Evolutionary conservation across 2,113 vertebrate genomes (phyloP).

Genomic region (Myocastor coypus): DNA sequence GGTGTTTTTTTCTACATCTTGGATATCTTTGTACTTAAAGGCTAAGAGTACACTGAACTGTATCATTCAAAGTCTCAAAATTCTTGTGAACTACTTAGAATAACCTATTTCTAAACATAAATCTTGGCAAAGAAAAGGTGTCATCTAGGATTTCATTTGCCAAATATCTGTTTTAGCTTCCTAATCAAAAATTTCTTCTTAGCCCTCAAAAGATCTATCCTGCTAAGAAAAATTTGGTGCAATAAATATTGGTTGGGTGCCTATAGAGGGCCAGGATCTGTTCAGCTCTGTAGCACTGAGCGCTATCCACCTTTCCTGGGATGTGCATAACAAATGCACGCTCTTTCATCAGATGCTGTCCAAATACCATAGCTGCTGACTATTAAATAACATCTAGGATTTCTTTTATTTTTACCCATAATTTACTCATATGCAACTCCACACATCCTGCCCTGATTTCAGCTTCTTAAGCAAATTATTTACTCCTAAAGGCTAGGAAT

Average conservation of each 20-base stretch:
- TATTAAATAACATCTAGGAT: neutral
- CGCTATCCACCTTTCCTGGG: neutral
- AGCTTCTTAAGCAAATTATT: neutral
- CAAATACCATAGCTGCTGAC: neutral
- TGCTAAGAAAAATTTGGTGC: neutral
- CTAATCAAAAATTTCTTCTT: neutral
- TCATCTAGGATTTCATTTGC: neutral
- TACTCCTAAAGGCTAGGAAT: neutral
- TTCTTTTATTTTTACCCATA: neutral
- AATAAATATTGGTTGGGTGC: neutral
- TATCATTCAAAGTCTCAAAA: conserved; percentile 2
- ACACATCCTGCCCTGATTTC: neutral
- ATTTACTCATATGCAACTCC: neutral
- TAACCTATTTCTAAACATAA: neutral
- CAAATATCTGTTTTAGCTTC: conserved; percentile 11
- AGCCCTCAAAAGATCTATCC: neutral
- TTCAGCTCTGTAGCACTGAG: neutral
- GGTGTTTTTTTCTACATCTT: neutral
- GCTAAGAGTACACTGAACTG: neutral
- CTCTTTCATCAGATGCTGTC: neutral
- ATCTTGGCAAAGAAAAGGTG: neutral
- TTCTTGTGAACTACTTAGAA: conserved; percentile 22
- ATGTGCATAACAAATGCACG: neutral
- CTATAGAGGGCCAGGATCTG: neutral
- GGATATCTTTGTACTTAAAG: neutral